These are phyloP conservation scores for Drosophila nr. perissopoda DNA, from an alignment of 2,888 invertebrate species.

Conservation along the genomic window DNA sequence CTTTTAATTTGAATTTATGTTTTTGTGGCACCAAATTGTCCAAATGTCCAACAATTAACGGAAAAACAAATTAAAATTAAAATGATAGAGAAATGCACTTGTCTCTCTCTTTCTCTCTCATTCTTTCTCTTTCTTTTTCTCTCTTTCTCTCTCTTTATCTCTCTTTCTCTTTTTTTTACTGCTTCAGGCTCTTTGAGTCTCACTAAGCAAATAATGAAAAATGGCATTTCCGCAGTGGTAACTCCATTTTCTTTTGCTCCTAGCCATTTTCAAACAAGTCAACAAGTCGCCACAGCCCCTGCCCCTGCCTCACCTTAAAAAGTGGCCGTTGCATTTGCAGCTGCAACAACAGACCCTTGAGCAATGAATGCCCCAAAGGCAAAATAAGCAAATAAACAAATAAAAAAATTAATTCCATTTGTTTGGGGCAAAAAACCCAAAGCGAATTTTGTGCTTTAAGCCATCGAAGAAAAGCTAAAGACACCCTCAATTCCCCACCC, in stretches of 20 bases:
- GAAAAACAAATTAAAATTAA: conserved; percentile 16
- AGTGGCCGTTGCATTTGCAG: conserved; percentile 67
- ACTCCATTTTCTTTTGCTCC: conserved; percentile 62
- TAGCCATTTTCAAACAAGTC: conserved; percentile 53
- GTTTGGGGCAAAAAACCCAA: conserved; percentile 48
- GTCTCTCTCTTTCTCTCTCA: background rate
- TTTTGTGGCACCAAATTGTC: background rate
- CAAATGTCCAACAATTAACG: background rate
- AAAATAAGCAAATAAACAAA: background rate
- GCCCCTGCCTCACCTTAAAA: conserved; percentile 4
- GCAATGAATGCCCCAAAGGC: conserved; percentile 36
- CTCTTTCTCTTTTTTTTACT: background rate
- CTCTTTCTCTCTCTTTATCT: background rate
- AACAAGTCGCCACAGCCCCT: conserved; percentile 61
- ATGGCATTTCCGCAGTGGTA: conserved; percentile 72
- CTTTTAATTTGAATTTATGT: background rate
- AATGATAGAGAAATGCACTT: conserved; percentile 20
- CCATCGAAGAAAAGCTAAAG: conserved; percentile 55
- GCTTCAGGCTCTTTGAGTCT: background rate
- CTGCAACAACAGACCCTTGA: conserved; percentile 43
- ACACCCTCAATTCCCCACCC: background rate
- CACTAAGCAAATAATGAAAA: conserved; percentile 57
- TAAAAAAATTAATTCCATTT: background rate
- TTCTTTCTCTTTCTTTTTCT: conserved; percentile 1
- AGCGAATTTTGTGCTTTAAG: conserved; percentile 50